These are phyloP conservation scores for Agapornis roseicollis DNA, from an alignment of 2,113 vertebrate species.

Conservation along the genomic window DNA sequence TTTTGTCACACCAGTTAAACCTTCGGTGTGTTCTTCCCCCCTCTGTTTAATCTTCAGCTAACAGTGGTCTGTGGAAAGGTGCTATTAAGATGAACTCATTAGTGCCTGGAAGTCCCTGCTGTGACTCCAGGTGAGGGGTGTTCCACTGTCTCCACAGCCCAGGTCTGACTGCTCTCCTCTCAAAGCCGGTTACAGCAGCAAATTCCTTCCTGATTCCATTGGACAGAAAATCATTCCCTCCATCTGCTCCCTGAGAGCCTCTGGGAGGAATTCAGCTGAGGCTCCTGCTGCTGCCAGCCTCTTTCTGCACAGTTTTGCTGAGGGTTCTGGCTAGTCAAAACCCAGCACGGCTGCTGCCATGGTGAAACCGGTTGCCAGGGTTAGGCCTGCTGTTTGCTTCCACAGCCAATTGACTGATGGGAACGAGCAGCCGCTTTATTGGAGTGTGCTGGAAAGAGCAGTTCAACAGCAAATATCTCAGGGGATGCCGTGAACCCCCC, in stretches of 20 bases:
- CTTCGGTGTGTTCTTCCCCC: neutral
- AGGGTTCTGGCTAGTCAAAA: neutral
- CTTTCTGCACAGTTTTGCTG: neutral
- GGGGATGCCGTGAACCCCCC: neutral
- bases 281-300: neutral
- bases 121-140: neutral
- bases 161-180: neutral
- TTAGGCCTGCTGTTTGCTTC: neutral
- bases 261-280: neutral
- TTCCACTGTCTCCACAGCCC: neutral
- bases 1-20: neutral
- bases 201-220: neutral
- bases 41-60: neutral
- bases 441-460: neutral
- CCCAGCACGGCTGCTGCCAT: neutral
- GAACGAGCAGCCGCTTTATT: neutral
- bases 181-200: neutral
- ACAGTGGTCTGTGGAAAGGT: neutral
- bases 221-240: neutral
- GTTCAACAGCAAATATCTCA: neutral
- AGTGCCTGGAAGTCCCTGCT: neutral
- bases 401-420: fast-evolving
- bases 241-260: neutral
- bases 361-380: neutral
- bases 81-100: neutral